phyloP scores from a whole-genome alignment of 2,888 invertebrate genomes.

The Polietes domitor region DNA sequence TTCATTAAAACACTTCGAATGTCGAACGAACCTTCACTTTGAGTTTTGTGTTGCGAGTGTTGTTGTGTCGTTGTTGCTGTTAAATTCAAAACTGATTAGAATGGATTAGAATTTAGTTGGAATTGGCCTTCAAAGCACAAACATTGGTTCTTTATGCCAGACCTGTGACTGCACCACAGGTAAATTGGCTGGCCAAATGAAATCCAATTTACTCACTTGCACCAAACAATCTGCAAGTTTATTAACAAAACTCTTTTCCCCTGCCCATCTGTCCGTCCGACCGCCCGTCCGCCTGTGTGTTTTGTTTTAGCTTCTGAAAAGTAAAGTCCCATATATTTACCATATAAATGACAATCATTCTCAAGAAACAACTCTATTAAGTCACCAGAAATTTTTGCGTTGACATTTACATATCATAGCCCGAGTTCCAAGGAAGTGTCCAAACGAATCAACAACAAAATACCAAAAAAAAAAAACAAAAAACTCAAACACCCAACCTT shows the following conservation, averaged over 20 bases:
- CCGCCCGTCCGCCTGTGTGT: constrained; percentile 32
- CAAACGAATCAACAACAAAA: constrained; percentile 12
- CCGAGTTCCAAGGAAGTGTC: constrained; percentile 61
- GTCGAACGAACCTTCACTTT: constrained; percentile 62
- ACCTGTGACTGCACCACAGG: background rate
- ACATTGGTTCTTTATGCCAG: background rate
- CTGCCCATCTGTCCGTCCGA: background rate
- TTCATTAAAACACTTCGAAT: constrained; percentile 58
- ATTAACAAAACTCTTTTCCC: constrained; percentile 40
- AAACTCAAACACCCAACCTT: constrained; percentile 4
- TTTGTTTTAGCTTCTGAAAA: constrained; percentile 19
- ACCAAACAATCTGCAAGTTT: constrained; percentile 24
- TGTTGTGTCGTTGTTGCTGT: background rate
- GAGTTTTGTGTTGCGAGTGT: constrained; percentile 8
- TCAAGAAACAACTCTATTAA: constrained; percentile 67
- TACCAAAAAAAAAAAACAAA: background rate
- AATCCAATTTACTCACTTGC: constrained; percentile 61
- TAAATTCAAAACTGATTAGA: constrained; percentile 53
- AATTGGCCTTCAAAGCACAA: constrained; percentile 61
- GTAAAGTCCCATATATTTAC: constrained; percentile 38
- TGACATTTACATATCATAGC: constrained; percentile 65
- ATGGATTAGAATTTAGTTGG: constrained; percentile 65
- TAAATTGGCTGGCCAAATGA: constrained; percentile 15
- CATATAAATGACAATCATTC: constrained; percentile 65
- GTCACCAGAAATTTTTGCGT: constrained; percentile 51